These are phyloP conservation scores for Acanthaster planci DNA, from an alignment of 35 echinoderm and acorn worm species.

Conservation along the genomic window DNA sequence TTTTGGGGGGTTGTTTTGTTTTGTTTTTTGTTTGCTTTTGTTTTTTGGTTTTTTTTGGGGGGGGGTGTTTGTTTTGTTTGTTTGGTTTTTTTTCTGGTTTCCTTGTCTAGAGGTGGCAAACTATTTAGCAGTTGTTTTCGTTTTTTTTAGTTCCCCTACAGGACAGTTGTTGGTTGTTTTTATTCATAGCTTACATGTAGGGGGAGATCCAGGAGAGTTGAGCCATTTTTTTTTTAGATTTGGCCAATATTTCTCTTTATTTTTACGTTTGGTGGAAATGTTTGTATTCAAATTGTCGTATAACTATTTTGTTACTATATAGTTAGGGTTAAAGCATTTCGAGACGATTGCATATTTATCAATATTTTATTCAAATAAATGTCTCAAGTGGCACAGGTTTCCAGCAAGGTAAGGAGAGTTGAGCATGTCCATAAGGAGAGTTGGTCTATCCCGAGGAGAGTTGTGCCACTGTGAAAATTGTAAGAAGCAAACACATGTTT, in stretches of 20 bases:
- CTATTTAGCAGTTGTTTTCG: too few relatives aligned
- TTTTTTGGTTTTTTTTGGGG: too few relatives aligned
- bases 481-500: slow-evolving; percentile 9
- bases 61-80: too few relatives aligned
- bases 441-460: slow-evolving; percentile 43
- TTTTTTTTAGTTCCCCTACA: too few relatives aligned
- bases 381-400: slow-evolving; percentile 38
- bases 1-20: too few relatives aligned
- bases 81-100: too few relatives aligned
- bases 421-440: slow-evolving; percentile 56
- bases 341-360: slow-evolving; percentile 36
- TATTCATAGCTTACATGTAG: too few relatives aligned
- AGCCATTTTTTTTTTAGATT: too few relatives aligned
- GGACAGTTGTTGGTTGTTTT: too few relatives aligned
- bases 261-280: slow-evolving; percentile 23
- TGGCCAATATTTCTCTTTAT: slow-evolving; percentile 37
- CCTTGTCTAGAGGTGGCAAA: too few relatives aligned
- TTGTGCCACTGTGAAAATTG: slow-evolving; percentile 6
- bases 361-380: slow-evolving; percentile 35
- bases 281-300: slow-evolving; percentile 30
- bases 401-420: slow-evolving; percentile 54
- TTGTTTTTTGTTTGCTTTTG: too few relatives aligned
- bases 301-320: slow-evolving; percentile 23
- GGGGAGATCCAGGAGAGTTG: too few relatives aligned
- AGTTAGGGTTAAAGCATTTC: background rate